Evolutionary conservation across 2,888 invertebrate species (phyloP), one percentile per base, ranked within the genome.

Genomic region (Melinopterus prodromus): DNA sequence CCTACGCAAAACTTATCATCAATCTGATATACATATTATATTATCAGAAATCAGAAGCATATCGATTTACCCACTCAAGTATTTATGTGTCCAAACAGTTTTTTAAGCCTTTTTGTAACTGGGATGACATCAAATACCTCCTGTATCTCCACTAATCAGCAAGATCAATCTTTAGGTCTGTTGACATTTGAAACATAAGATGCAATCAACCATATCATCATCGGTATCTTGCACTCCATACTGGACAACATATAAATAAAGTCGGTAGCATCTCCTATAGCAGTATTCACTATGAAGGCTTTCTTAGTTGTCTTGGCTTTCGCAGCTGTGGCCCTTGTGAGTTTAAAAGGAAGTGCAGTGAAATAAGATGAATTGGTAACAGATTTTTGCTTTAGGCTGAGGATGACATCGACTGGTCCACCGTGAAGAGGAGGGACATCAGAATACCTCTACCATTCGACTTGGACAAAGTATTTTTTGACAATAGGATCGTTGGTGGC

Each of bases 401-500:
- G 15, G 75, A 76, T 71, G 71, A 77, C 71, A 71, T 77, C 35
- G 77, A 77, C 16, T 77, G 77, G 77, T 77, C 77, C 2, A 77
- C 70, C 3, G 37, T 77, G 14, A 71, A 71, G 15, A 77, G 16
- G 16, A 77, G 77, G 37, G 38, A 77, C 14, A 16, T 35, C 12
- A 71, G 71, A 6, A 15, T 71, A 14, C 71, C 71, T 26, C 15
- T 71, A 5, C 71, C 71, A 9, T 71, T 71, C 71, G 71, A 71
- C 35, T 35, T 71, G 16, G 71, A 71, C 16, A 12, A 71, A 16
- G 6, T 70, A 16, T 26, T 77, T 9, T 7, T 70, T 38, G 36
- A 71, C 9, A n/a, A 70, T 14, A 75, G 70, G 74, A 78, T 78
- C n/a, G 75, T 78, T 15, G 78, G 78, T n/a, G 78, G 78, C 35